Evolutionary conservation across 2,113 vertebrate genomes (phyloP).

Genomic region (Cacatua alba): DNA sequence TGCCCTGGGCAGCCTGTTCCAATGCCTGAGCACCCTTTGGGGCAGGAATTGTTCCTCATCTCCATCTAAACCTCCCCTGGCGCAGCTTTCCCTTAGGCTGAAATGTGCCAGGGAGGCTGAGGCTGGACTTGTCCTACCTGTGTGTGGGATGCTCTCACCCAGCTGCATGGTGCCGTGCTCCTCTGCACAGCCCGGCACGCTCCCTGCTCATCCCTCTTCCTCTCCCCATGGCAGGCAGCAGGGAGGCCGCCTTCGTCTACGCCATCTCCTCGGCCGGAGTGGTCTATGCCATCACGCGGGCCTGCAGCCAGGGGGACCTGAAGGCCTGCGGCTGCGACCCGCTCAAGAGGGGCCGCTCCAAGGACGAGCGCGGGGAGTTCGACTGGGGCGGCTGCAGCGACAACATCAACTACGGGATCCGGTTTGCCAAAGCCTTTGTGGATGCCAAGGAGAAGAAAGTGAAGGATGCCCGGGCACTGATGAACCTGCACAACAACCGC

Average conservation of each 20-base stretch:
- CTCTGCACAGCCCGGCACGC: accelerated
- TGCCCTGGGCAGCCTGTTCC: neutral
- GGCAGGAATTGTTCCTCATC: neutral
- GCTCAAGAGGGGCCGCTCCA: conserved; percentile 86
- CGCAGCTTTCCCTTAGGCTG: neutral
- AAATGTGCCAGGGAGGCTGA: neutral
- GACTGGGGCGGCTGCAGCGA: conserved; percentile 99
- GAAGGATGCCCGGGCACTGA: conserved; percentile 93
- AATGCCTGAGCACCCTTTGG: neutral
- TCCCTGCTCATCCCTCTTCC: neutral
- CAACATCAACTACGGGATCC: conserved; percentile 95
- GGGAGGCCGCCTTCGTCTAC: conserved; percentile 95
- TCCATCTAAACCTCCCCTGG: neutral
- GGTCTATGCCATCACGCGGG: conserved; percentile 93
- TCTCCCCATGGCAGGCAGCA: conserved; percentile 81
- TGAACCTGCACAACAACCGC: conserved; percentile 98
- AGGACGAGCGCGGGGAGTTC: conserved; percentile 89
- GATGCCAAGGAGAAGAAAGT: conserved; percentile 95
- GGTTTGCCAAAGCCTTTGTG: conserved; percentile 94
- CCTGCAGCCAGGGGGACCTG: conserved; percentile 95
- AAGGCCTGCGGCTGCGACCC: conserved; percentile 93
- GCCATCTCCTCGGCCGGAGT: conserved; percentile 97
- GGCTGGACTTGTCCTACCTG: neutral
- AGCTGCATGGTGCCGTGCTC: accelerated
- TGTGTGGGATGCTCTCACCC: accelerated